A percentile compares a stretch with the other conserved stretches of the same genome.
Evolutionary conservation across 2,888 invertebrate genomes (phyloP).

Genomic region (Lysandra bellargus): DNA sequence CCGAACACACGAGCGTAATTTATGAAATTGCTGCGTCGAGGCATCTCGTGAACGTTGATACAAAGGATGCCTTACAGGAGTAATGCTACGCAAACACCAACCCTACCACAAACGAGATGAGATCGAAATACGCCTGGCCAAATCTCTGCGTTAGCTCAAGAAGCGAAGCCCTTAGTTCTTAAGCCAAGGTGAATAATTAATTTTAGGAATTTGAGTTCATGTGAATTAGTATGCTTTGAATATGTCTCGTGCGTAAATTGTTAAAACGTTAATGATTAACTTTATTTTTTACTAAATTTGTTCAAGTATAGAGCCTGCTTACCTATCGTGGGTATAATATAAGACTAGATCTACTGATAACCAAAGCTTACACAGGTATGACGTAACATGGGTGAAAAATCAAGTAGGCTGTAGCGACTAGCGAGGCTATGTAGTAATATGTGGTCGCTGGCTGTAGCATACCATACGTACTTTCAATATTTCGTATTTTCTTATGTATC

Average conservation of each 20-base stretch:
- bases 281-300: not conserved
- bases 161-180: not conserved
- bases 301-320: not conserved
- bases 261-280: not conserved
- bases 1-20: constrained; percentile 51
- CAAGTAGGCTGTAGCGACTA: too few relatives aligned
- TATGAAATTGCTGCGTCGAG: constrained; percentile 56
- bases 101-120: not conserved
- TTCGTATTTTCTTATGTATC: not conserved
- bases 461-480: too few relatives aligned
- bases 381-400: too few relatives aligned
- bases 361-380: too few relatives aligned
- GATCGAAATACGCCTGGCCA: not conserved
- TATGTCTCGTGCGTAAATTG: not conserved
- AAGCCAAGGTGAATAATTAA: constrained; percentile 26
- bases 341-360: too few relatives aligned
- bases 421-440: too few relatives aligned
- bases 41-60: constrained; percentile 21
- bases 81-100: not conserved
- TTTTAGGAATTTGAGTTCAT: not conserved
- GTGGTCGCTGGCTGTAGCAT: too few relatives aligned
- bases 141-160: constrained; percentile 5
- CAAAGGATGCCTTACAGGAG: constrained; percentile 34
- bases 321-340: too few relatives aligned
- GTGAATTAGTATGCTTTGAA: constrained; percentile 7